Base-by-base conservation (phyloP, 2,113 vertebrate species). In the Potamarius usumacintae region DNA sequence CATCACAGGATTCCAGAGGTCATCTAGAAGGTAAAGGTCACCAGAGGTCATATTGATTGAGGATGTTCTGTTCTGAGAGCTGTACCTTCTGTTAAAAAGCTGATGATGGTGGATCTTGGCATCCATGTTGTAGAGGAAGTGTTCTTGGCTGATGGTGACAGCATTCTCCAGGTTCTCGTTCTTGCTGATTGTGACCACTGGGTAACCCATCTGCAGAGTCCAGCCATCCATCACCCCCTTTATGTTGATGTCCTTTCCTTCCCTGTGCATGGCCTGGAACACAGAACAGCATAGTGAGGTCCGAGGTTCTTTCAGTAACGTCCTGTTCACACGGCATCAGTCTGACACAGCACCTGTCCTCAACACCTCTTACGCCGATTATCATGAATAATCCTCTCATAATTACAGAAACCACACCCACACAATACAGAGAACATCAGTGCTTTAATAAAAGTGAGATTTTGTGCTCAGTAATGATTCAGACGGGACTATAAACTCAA, bases 171-270 rank as follows among this genome's bases (percentile, higher is more conserved):
- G 91, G 87, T 94, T 96, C 92, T 96, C 95, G 92, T 98, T 97
- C 95, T 96, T 96, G 92, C 96, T 95, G 92, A 99, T 95, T 91
- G 97, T 98, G 84, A 99, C 94, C 72, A 99, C 96, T 14, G 98
- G 98, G 91, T 99, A 99, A 27, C 98, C 98, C 98, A 98, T 99
- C 90, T 99, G 98, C 27, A 99, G 95, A 18, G 97, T 99, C 98
- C 98, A 99, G 84, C 97, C 95, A 93, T 99, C 97, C 98, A 99
- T 99, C 89, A 99, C 97, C 91, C 96, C 95, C 71, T 97, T 96
- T 62, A 99, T 96, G 92, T 98, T 96, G 87, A 99, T 96, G 91
- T 96, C 96, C 92, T 96, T 97, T 88, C 98, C 97, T 92, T 97
- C 96, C 14, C 95, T 97, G 90, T 91, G 96, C 95, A 99, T 95